Conservation (phyloP, 2,888 invertebrate species). For the Phyto melanocephala region DNA sequence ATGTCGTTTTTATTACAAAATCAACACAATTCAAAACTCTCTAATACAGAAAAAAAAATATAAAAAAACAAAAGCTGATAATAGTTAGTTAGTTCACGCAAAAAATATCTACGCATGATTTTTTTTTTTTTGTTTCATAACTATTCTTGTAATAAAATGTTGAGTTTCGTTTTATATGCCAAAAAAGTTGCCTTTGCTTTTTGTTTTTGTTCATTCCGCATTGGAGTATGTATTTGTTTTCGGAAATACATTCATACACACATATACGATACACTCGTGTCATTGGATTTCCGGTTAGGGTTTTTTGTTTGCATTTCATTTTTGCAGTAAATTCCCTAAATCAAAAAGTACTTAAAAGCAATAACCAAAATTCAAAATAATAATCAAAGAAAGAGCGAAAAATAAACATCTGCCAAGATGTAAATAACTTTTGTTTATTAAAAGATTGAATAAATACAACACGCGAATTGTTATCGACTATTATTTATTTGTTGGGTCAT, state of each 20-base stretch:
- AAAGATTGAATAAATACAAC: not conserved
- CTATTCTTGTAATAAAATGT: not conserved
- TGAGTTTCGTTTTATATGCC: not conserved
- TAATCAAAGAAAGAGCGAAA: not conserved
- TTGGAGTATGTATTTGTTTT: slow-evolving; percentile 24
- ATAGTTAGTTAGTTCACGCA: slow-evolving; percentile 54
- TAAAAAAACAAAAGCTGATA: slow-evolving; percentile 50
- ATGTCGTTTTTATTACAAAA: slow-evolving; percentile 63
- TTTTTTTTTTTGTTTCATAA: slow-evolving; percentile 25
- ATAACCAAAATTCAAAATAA: not conserved
- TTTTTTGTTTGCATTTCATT: slow-evolving; percentile 57
- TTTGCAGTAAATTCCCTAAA: slow-evolving; percentile 68
- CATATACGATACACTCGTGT: no score
- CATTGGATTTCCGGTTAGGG: slow-evolving; percentile 74
- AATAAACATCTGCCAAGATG: slow-evolving; percentile 37
- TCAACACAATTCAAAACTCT: slow-evolving; percentile 40
- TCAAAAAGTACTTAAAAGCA: slow-evolving; percentile 62
- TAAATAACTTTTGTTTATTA: not conserved
- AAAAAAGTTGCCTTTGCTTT: slow-evolving; percentile 7
- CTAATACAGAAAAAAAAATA: not conserved
- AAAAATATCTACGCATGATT: slow-evolving; percentile 55
- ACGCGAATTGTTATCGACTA: slow-evolving; percentile 20
- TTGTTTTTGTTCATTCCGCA: not conserved
- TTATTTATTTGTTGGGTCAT: not conserved
- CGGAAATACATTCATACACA: slow-evolving; percentile 66